Conservation (phyloP, 2,797 vertebrate species). For the Arrhamphus sclerolepis region DNA sequence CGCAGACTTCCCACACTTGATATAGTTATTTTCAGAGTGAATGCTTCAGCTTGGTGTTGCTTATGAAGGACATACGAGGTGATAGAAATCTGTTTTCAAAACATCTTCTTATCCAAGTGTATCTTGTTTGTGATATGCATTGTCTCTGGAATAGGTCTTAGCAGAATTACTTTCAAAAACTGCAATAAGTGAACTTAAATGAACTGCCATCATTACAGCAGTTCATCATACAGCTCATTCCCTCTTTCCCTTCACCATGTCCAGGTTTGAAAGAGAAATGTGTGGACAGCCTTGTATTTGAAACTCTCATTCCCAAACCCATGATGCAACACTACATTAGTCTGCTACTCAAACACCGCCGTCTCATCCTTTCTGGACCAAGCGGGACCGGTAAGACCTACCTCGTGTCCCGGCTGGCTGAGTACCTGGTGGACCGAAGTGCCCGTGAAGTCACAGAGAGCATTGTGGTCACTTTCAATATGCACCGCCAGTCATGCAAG, state of each 20-base stretch:
- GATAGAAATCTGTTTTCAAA: conserved; percentile 41
- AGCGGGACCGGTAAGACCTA: conserved; percentile 97
- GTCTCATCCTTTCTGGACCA: conserved; percentile 93
- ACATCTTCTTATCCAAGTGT: conserved; percentile 13
- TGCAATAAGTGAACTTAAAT: background rate
- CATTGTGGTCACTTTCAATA: conserved; percentile 94
- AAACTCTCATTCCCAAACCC: conserved; percentile 96
- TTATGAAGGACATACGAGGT: conserved; percentile 56
- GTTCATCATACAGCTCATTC: background rate
- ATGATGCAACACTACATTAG: conserved; percentile 99
- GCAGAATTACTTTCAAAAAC: background rate
- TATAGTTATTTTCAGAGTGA: conserved; percentile 75
- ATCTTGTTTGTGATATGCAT: conserved; percentile 3
- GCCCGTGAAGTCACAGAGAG: conserved; percentile 88
- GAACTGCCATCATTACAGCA: conserved; percentile 16
- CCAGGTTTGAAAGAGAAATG: conserved; percentile 97
- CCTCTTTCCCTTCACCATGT: conserved; percentile 23
- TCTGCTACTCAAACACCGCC: conserved; percentile 94
- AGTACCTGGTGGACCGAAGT: conserved; percentile 97
- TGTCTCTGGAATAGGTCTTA: conserved; percentile 9
- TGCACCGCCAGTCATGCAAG: conserved; percentile 99
- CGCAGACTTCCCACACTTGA: conserved; percentile 34
- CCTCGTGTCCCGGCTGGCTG: conserved; percentile 92
- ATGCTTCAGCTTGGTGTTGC: conserved; percentile 54
- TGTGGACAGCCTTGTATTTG: conserved; percentile 95